Evolutionary conservation across 2,888 invertebrate genomes (phyloP).

Genomic region (Keiferia lycopersicella): DNA sequence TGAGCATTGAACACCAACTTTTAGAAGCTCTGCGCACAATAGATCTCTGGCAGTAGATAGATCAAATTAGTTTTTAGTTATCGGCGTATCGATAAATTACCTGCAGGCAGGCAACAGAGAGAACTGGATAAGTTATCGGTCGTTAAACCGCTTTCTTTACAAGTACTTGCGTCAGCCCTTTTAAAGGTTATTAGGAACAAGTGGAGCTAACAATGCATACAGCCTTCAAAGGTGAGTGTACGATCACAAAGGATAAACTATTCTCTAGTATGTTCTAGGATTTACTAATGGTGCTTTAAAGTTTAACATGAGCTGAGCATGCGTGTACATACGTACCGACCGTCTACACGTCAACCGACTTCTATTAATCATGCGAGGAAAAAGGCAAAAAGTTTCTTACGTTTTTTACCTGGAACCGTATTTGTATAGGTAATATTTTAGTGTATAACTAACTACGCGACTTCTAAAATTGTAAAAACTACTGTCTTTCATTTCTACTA

Average conservation of each 20-base stretch:
- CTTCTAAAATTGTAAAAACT: neutral
- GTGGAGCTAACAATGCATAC: conserved; percentile 26
- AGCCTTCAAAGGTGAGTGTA: conserved; percentile 50
- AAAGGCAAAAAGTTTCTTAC: conserved; percentile 19
- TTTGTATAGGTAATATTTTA: neutral
- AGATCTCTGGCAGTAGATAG: neutral
- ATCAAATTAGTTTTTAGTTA: neutral
- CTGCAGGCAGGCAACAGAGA: neutral
- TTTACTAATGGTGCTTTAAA: no score
- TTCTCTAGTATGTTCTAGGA: no score
- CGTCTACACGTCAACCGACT: conserved; percentile 24
- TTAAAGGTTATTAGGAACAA: conserved; percentile 7
- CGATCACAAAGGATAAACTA: conserved; percentile 45
- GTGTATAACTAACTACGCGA: neutral
- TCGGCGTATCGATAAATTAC: neutral
- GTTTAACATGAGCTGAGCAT: neutral
- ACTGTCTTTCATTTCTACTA: no score
- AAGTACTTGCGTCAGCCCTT: conserved; percentile 19
- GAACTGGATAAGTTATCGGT: neutral
- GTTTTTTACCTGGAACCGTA: conserved; percentile 15
- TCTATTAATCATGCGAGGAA: conserved; percentile 33
- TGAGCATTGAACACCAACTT: no score
- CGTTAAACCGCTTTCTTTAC: conserved; percentile 20
- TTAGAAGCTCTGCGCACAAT: no score
- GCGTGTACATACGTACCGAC: neutral